Base-by-base conservation (phyloP, 2,888 invertebrate genomes). In the Didymodactylos carnosus region DNA sequence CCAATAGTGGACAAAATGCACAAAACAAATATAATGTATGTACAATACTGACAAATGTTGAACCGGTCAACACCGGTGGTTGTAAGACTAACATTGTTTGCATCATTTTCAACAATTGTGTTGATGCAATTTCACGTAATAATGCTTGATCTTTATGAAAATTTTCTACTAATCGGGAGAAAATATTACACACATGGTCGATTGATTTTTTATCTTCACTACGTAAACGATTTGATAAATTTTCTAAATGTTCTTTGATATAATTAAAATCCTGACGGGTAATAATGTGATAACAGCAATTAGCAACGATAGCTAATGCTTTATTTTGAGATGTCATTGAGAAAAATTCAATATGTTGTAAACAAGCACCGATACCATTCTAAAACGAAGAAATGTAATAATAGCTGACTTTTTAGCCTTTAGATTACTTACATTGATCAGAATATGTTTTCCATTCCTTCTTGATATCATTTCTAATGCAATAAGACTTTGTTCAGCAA, bases 271-370 rank as follows among this genome's bases (percentile, higher is more conserved):
- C 97, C 80, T 94, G 94, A 1, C 89, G 87, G 29, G 62, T 35
- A 53, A 91, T 90, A 79, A 95, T 87, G 85, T 92, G 94, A 83
- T 93, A 90, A 83, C 94, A 97, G 84, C 97, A 98, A 84, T 98
- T 98, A 75, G 97, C 94, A 0, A 95, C 94, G 78, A 97, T 92
- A 35, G 93, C 91, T 73, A 98, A 86, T 3, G 97, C 95, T 69
- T 94, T 91, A 43, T 97, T 88, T 85, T 98, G 98, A 19, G 97
- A 95, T 81, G 92, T 92, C 80, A 95, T 94, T 70, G 95, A 94
- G 86, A 98, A 98, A 87, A 98, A 98, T 83, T 98, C 98, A 82
- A 98, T 87, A 83, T 92, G 97, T 80, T 90, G 94, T 78, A 98
- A 87, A 83, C 95, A 95, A 4, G 97, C 92, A 8, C 92, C 89